Percentiles rank a stretch among this genome's conserved stretches.
These are phyloP conservation scores for Paralinhomoeus sp. DNA, from an alignment of 2,888 invertebrate genomes.

Conservation along the genomic window DNA sequence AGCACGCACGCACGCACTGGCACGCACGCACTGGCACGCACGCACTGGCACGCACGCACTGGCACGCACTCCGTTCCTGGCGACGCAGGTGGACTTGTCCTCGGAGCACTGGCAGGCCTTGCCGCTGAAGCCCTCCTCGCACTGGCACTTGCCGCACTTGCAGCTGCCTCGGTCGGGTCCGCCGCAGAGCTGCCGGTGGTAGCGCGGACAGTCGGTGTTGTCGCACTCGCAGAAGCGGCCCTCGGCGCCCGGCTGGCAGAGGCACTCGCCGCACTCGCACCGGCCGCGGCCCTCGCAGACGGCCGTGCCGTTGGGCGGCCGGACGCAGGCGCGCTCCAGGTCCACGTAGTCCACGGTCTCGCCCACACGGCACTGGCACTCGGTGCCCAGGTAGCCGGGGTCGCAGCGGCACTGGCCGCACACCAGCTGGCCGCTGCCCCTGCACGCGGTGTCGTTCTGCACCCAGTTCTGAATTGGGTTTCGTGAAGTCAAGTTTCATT, in stretches of 20 bases:
- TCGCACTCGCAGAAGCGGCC: constrained; percentile 59
- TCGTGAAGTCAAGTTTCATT: no score
- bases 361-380: constrained; percentile 53
- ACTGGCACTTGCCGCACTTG: constrained; percentile 32
- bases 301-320: no score
- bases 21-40: no score
- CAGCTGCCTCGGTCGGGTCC: constrained; percentile 16
- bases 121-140: constrained; percentile 50
- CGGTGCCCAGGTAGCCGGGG: constrained; percentile 34
- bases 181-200: constrained; percentile 25
- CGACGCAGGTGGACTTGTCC: constrained; percentile 50
- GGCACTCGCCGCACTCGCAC: constrained; percentile 35
- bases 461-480: constrained; percentile 14
- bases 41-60: no score
- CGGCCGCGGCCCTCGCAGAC: constrained; percentile 33
- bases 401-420: constrained; percentile 24
- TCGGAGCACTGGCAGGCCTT: constrained; percentile 55
- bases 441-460: constrained; percentile 25
- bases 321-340: no score
- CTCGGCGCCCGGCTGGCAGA: constrained; percentile 26
- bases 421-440: constrained; percentile 28
- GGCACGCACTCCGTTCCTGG: constrained; percentile 32
- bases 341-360: neutral
- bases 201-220: constrained; percentile 71
- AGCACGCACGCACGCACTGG: no score